Evolutionary conservation across 2,888 invertebrate species (phyloP), one percentile per base, ranked within the genome.

Genomic region (Agonopterix subpropinquella): DNA sequence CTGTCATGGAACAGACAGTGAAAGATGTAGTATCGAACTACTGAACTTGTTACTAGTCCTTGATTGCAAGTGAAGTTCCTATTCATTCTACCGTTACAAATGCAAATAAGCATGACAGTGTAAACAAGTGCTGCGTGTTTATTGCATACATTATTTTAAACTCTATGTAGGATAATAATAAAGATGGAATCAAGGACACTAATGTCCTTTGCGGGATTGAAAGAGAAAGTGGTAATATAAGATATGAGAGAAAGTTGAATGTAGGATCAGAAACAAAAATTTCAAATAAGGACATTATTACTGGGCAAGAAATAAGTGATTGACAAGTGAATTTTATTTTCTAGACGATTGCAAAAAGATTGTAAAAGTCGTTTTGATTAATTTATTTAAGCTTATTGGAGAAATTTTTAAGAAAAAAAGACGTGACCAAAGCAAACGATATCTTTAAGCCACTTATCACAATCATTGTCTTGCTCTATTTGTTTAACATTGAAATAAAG

Each of bases 381-480:
- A 13, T 42, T 42, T 8, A 13, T 11, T 8, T 13, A 13, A 10
- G 11, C 9, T 41, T 11, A 4, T 10, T 47, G 45, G 49, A 49
- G 50, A 50, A 53, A 53, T 52, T 47, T 44, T 47, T 35, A 45
- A 49, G 54, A 52, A 44, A 45, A 15, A 44, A 39, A 11, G 50
- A 54, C 56, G 59, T 61, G 57, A 54, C 53, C 47, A 47, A 53
- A 47, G 47, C 5, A 28, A 28, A 44, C 44, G 36, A 53, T 52
- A 44, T 55, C 45, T 43, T 47, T 47, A 48, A 48, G 58, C 63
- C 57, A 53, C 61, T 57, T 53, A 43, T 28, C 7, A 28, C 28
- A 28, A 28, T 39, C 46, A 53, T 52, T 55, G 60, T 60, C 58
- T 62, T 70, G 65, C 64, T 75, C 70, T 65, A 67, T 70, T 76